These are phyloP conservation scores for Dasypolia templi DNA, from an alignment of 2,888 invertebrate genomes.

Conservation along the genomic window DNA sequence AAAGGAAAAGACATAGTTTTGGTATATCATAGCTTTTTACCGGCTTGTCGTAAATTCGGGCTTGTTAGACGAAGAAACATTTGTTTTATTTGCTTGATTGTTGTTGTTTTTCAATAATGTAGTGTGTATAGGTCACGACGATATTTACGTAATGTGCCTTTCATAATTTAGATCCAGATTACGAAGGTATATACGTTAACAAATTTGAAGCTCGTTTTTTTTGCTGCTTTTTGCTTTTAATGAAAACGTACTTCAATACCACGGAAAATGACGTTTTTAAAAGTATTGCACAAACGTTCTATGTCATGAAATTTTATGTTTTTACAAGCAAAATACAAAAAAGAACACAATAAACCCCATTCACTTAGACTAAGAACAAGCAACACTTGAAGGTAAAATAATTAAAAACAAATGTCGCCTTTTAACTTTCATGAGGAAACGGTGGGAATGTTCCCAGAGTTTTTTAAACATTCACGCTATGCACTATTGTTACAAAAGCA, in stretches of 20 bases:
- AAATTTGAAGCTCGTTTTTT: neutral
- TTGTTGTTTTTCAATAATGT: neutral
- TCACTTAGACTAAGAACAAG: slow-evolving; percentile 45
- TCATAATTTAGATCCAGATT: neutral
- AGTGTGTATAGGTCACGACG: no score
- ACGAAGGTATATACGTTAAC: neutral
- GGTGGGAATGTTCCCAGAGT: slow-evolving; percentile 31
- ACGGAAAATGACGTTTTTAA: no score
- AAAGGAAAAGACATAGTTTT: slow-evolving; percentile 61
- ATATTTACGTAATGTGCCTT: neutral
- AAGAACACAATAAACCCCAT: slow-evolving; percentile 15
- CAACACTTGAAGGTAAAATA: slow-evolving; percentile 49
- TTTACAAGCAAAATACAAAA: neutral
- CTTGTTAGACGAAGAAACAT: slow-evolving; percentile 23
- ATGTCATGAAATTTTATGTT: no score
- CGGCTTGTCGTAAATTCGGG: slow-evolving; percentile 23
- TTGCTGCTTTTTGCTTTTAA: neutral
- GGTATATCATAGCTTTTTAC: slow-evolving; percentile 46
- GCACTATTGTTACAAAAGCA: slow-evolving; percentile 46
- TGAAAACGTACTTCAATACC: neutral
- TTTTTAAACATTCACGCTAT: slow-evolving; percentile 53
- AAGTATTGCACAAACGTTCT: no score
- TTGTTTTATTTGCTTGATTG: neutral
- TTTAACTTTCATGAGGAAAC: slow-evolving; percentile 50
- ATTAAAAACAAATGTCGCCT: slow-evolving; percentile 62